Evolutionary conservation across 2,888 invertebrate species (phyloP).

Genomic region (Pecten maximus): DNA sequence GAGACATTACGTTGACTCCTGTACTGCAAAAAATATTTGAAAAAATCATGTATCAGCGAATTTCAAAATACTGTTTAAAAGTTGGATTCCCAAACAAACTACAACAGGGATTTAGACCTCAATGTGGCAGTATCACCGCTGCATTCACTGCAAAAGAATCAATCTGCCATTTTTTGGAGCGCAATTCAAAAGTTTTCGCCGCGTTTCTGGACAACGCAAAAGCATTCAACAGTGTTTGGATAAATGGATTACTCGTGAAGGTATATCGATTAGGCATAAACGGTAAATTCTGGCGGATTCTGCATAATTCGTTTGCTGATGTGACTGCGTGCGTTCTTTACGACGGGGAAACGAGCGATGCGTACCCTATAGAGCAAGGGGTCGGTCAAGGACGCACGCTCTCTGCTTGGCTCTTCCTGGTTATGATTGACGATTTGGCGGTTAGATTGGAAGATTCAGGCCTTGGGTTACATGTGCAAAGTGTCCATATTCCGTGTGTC

Average conservation of each 20-base stretch:
- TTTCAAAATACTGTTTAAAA: background rate
- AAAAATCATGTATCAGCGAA: too few species aligned
- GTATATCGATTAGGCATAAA: background rate
- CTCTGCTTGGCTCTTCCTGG: background rate
- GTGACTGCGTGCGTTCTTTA: too few species aligned
- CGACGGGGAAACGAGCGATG: too few species aligned
- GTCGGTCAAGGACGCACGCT: background rate
- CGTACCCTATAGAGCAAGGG: too few species aligned
- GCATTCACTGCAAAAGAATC: too few species aligned
- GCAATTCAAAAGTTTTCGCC: background rate
- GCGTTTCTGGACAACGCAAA: background rate
- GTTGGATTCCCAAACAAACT: background rate
- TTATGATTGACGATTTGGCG: background rate
- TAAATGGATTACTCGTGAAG: background rate
- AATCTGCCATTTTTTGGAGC: constrained; percentile 11
- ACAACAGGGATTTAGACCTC: background rate
- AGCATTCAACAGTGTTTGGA: background rate
- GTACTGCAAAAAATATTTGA: too few species aligned
- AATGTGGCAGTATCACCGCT: background rate
- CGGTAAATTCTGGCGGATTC: background rate
- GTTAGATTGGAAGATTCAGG: background rate
- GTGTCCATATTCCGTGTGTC: background rate
- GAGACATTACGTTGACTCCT: too few species aligned
- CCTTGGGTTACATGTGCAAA: background rate
- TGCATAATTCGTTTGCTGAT: background rate